These are phyloP conservation scores for Oligia strigilis DNA, from an alignment of 2,888 invertebrate species.

Conservation along the genomic window DNA sequence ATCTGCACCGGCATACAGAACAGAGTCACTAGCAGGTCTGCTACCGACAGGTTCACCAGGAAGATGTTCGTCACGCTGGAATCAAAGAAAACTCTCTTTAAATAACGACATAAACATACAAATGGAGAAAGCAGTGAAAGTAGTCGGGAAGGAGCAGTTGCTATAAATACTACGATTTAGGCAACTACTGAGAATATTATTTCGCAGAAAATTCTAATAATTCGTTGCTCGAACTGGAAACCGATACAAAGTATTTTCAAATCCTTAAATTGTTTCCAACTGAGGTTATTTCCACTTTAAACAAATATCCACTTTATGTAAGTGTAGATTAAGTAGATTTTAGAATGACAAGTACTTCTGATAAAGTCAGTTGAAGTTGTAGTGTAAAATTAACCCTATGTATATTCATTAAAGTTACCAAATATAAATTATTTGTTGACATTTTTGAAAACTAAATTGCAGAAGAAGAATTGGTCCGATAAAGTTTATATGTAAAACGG, in stretches of 20 bases:
- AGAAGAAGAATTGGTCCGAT: too few species aligned
- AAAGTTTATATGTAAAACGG: neutral
- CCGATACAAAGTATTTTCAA: neutral
- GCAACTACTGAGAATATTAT: neutral
- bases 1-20: constrained; percentile 95
- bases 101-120: neutral
- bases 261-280: neutral
- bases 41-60: constrained; percentile 93
- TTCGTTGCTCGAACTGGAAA: neutral
- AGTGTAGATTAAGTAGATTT: neutral
- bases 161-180: neutral
- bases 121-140: neutral
- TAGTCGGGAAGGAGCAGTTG: neutral
- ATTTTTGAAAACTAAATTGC: neutral
- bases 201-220: neutral
- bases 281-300: neutral
- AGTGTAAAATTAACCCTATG: neutral
- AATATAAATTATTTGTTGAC: neutral
- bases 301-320: neutral
- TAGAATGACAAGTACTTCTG: neutral
- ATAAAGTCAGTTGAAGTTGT: neutral
- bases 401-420: neutral
- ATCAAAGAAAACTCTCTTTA: constrained; percentile 64
- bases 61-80: constrained; percentile 94
- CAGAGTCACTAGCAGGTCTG: constrained; percentile 93